Evolutionary conservation across 2,888 invertebrate genomes (phyloP).

Genomic region (Gryllus longicercus): DNA sequence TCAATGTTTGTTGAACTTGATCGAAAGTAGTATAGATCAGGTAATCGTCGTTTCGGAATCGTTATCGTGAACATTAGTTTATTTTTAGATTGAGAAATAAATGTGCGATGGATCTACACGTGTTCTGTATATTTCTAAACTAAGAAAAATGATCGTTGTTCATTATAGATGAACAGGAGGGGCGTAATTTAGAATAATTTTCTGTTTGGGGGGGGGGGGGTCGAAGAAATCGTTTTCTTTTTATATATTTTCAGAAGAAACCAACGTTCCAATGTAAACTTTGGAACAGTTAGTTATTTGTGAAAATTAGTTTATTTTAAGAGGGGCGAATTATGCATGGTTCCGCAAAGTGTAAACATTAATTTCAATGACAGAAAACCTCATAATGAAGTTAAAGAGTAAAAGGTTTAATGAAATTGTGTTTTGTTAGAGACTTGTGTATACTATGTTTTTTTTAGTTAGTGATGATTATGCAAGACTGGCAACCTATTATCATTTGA

Average conservation of each 20-base stretch:
- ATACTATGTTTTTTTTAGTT: not conserved
- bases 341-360: conserved; percentile 27
- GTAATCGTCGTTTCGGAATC: conserved; percentile 35
- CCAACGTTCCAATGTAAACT: not conserved
- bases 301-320: conserved; percentile 19
- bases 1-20: conserved; percentile 32
- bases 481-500: conserved; percentile 32
- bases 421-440: not conserved
- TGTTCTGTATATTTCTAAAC: conserved; percentile 17
- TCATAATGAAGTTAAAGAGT: not conserved
- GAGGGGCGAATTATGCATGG: conserved; percentile 29
- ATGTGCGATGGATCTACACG: conserved; percentile 22
- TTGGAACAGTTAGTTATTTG: not conserved
- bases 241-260: not conserved
- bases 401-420: conserved; percentile 17
- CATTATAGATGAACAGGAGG: conserved; percentile 17
- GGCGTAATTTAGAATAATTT: conserved; percentile 1
- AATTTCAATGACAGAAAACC: not conserved
- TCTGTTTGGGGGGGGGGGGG: not conserved
- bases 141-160: conserved; percentile 1
- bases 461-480: conserved; percentile 12
- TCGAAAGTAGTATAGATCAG: conserved; percentile 32
- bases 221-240: not conserved
- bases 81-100: conserved; percentile 26
- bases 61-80: conserved; percentile 35